phyloP scores from a whole-genome alignment of 2,113 vertebrate genomes.

The Pipa parva region DNA sequence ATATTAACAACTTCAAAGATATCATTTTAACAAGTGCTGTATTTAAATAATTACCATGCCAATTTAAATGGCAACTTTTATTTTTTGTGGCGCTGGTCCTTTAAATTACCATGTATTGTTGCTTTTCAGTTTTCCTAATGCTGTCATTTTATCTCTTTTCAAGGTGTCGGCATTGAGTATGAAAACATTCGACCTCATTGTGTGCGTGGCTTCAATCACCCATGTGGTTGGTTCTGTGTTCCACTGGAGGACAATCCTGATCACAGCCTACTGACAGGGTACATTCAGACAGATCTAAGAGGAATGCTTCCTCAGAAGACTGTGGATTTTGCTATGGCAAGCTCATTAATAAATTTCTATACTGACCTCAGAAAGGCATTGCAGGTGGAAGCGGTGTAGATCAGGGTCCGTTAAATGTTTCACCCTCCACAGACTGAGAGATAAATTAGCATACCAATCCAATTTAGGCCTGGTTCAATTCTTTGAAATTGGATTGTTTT shows the following conservation, averaged over 20 bases:
- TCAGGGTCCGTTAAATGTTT: too few relatives aligned
- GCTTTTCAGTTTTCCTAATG: too few relatives aligned
- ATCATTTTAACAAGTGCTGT: too few relatives aligned
- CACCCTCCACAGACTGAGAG: too few relatives aligned
- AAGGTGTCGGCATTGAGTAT: slow-evolving; percentile 72
- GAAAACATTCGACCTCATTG: slow-evolving; percentile 59
- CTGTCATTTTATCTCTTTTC: slow-evolving; percentile 37
- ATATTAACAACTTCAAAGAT: too few relatives aligned
- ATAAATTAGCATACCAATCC: too few relatives aligned
- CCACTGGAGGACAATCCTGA: slow-evolving; percentile 56
- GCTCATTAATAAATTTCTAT: slow-evolving; percentile 70
- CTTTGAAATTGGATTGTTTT: too few relatives aligned
- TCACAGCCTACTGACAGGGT: slow-evolving; percentile 74
- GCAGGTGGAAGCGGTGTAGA: slow-evolving; percentile 39
- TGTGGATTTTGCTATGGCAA: slow-evolving; percentile 76
- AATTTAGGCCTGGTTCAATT: too few relatives aligned
- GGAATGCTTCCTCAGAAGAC: slow-evolving; percentile 75
- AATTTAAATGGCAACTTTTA: too few relatives aligned
- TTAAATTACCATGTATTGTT: too few relatives aligned
- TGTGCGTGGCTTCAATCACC: slow-evolving; percentile 78
- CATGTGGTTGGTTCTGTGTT: slow-evolving; percentile 81
- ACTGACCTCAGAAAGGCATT: slow-evolving; percentile 69
- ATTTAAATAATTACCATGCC: too few relatives aligned
- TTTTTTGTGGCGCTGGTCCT: too few relatives aligned
- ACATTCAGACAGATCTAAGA: slow-evolving; percentile 78